Evolutionary conservation across 1,140 invertebrate genomes (phyloP).

Genomic region (Achroia grisella): DNA sequence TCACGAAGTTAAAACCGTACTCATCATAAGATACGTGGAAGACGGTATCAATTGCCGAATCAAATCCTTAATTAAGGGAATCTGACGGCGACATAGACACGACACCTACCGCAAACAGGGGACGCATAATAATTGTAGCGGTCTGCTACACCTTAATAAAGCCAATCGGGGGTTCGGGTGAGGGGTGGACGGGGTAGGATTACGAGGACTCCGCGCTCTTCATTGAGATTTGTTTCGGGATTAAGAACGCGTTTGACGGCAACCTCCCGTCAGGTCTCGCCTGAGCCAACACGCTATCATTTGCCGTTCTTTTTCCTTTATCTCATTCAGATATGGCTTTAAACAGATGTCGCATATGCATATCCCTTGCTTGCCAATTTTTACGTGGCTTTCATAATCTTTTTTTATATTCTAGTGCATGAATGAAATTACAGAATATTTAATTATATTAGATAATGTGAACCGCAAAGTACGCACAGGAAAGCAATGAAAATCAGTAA

Average conservation of each 20-base stretch:
- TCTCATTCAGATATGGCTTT: too few species aligned
- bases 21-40: constrained; percentile 6
- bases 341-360: too few species aligned
- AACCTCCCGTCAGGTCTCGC: constrained; percentile 22
- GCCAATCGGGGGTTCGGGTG: constrained; percentile 52
- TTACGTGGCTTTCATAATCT: too few species aligned
- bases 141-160: constrained; percentile 72
- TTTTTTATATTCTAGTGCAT: background rate
- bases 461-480: constrained; percentile 38
- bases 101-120: constrained; percentile 67
- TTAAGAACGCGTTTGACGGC: constrained; percentile 57
- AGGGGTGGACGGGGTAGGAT: constrained; percentile 36
- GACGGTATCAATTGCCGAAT: constrained; percentile 45
- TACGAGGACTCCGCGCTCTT: constrained; percentile 57
- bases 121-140: constrained; percentile 72
- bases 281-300: background rate
- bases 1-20: background rate
- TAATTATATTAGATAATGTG: constrained; percentile 42
- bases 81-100: constrained; percentile 55
- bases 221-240: constrained; percentile 72
- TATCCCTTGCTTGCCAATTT: too few species aligned
- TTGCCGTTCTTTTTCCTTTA: too few species aligned
- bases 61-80: constrained; percentile 67
- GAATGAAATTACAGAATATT: constrained; percentile 21
- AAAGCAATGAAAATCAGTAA: constrained; percentile 38